Evolutionary conservation across 2,888 invertebrate genomes (phyloP).

Genomic region (Molanna angustata): DNA sequence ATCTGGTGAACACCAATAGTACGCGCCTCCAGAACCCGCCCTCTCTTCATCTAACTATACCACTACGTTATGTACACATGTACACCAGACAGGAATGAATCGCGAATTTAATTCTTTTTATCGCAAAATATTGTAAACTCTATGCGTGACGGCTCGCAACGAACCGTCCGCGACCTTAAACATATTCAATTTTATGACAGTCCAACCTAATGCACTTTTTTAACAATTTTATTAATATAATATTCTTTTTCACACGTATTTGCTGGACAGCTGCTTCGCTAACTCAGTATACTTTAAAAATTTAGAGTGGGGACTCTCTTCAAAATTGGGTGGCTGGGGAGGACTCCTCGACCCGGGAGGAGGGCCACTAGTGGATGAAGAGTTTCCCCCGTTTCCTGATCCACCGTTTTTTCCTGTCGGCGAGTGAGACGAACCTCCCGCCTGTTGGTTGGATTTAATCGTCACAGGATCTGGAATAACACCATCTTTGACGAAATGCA

Average conservation of each 20-base stretch:
- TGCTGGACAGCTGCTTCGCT: slow-evolving; percentile 96
- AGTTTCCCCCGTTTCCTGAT: slow-evolving; percentile 32
- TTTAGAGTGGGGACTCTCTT: slow-evolving; percentile 94
- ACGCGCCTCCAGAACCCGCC: slow-evolving; percentile 22
- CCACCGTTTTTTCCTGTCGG: slow-evolving; percentile 48
- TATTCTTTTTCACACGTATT: slow-evolving; percentile 76
- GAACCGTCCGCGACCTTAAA: slow-evolving; percentile 15
- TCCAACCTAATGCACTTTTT: slow-evolving; percentile 15
- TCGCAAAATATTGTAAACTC: slow-evolving; percentile 20
- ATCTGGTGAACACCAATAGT: slow-evolving; percentile 13
- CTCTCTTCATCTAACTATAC: slow-evolving; percentile 32
- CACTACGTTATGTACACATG: slow-evolving; percentile 37
- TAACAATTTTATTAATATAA: slow-evolving; percentile 30
- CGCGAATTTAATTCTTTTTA: slow-evolving; percentile 26
- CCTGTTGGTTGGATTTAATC: slow-evolving; percentile 51
- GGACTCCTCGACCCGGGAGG: slow-evolving; percentile 60
- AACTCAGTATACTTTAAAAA: slow-evolving; percentile 98
- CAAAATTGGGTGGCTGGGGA: slow-evolving; percentile 60
- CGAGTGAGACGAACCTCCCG: slow-evolving; percentile 43
- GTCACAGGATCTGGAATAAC: slow-evolving; percentile 74
- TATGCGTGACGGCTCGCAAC: slow-evolving; percentile 14
- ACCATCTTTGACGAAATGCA: slow-evolving; percentile 94
- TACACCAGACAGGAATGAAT: slow-evolving; percentile 34
- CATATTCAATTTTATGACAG: slow-evolving; percentile 6
- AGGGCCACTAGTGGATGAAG: slow-evolving; percentile 41